Conservation (phyloP, 2,797 vertebrate species). For the Semaprochilodus insignis region DNA sequence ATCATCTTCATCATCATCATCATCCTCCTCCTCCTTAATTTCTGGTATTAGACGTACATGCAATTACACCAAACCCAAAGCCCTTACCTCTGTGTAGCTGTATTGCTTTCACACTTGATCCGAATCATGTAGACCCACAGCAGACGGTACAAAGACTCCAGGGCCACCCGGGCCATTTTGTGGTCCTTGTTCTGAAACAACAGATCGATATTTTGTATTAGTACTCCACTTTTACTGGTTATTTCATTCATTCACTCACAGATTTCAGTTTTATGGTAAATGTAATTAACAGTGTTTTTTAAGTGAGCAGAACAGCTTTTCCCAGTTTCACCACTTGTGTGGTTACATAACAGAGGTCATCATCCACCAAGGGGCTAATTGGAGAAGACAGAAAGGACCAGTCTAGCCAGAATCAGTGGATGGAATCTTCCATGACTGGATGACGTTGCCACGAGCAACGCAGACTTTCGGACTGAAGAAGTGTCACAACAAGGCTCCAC, state of each 20-base stretch:
- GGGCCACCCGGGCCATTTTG: conserved; percentile 98
- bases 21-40: not conserved
- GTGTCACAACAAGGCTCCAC: not conserved
- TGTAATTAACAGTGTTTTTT: not conserved
- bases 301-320: too few relatives aligned
- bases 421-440: too few relatives aligned
- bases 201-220: not conserved
- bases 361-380: too few relatives aligned
- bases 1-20: not conserved
- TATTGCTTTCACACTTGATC: conserved; percentile 99
- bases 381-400: too few relatives aligned
- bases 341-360: too few relatives aligned
- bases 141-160: conserved; percentile 96
- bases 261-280: not conserved
- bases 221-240: too few relatives aligned
- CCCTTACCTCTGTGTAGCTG: conserved; percentile 92
- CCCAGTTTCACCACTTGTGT: too few relatives aligned
- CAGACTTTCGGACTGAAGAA: not conserved
- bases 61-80: not conserved
- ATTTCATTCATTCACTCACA: too few relatives aligned
- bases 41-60: not conserved
- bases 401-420: too few relatives aligned
- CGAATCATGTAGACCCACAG: conserved; percentile 99
- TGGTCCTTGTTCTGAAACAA: conserved; percentile 92
- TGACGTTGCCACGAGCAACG: not conserved